Percentiles rank a stretch among this genome's conserved stretches.
phyloP scores from a whole-genome alignment of 2,797 vertebrate species.

The Xerus rutilus region DNA sequence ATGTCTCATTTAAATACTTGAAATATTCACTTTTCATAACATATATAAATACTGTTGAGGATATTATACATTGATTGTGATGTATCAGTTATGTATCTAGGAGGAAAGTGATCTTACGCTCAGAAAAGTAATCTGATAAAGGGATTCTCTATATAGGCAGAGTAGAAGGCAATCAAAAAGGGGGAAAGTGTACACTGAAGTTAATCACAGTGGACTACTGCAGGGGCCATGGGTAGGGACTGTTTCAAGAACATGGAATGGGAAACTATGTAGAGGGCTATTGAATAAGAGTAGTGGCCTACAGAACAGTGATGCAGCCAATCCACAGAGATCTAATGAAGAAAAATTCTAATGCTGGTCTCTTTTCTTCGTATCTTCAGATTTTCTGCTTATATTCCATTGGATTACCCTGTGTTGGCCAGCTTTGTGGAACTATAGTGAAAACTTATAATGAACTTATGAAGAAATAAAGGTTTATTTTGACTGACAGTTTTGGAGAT shows the following conservation, averaged over 20 bases:
- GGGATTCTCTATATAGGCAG: background rate
- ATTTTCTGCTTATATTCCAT: background rate
- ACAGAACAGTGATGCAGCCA: background rate
- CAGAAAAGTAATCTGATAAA: background rate
- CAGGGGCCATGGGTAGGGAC: accelerated
- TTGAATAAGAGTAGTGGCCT: background rate
- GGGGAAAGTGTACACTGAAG: accelerated
- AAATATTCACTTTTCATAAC: background rate
- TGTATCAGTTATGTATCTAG: background rate
- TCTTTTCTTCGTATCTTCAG: background rate
- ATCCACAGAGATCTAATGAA: background rate
- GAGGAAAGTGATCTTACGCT: background rate
- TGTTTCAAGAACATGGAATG: background rate
- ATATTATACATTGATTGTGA: background rate
- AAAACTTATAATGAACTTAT: background rate
- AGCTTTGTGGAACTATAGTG: background rate
- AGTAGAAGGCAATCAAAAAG: background rate
- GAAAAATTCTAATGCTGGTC: background rate
- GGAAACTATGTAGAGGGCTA: background rate
- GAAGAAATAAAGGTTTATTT: background rate
- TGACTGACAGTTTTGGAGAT: background rate
- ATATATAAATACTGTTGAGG: background rate
- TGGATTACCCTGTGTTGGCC: background rate
- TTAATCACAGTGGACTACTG: background rate
- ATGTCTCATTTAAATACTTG: background rate